phyloP scores from a whole-genome alignment of 2,888 invertebrate species.

The Octodonta nipae region DNA sequence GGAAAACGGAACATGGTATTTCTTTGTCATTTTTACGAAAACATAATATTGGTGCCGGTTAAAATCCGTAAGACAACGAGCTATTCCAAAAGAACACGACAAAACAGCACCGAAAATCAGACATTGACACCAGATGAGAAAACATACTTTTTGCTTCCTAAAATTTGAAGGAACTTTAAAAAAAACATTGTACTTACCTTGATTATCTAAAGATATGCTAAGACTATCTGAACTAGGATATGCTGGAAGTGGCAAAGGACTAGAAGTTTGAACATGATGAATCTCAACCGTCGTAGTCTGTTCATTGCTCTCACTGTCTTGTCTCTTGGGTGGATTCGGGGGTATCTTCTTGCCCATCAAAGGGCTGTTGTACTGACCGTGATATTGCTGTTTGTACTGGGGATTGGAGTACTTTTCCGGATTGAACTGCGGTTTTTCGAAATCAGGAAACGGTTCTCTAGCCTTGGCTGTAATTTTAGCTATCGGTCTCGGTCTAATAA shows the following conservation, averaged over 20 bases:
- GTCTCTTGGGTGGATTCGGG: conserved; percentile 67
- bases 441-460: conserved; percentile 34
- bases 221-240: conserved; percentile 53
- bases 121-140: no score
- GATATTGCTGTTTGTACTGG: conserved; percentile 39
- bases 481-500: conserved; percentile 67
- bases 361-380: conserved; percentile 39
- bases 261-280: conserved; percentile 32
- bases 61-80: no score
- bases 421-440: conserved; percentile 35
- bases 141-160: no score
- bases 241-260: conserved; percentile 48
- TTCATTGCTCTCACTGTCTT: conserved; percentile 32
- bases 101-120: no score
- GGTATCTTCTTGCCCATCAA: conserved; percentile 65
- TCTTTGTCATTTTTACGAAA: no score
- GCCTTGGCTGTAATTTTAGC: conserved; percentile 58
- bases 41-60: no score
- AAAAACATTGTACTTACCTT: conserved; percentile 22
- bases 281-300: conserved; percentile 37
- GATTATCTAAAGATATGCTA: conserved; percentile 43
- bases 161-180: no score
- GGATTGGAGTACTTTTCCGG: conserved; percentile 31
- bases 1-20: no score
- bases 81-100: no score